Evolutionary conservation across 1,140 invertebrate species (phyloP), one percentile per base, ranked within the genome.

Genomic region (Sinella curviseta): DNA sequence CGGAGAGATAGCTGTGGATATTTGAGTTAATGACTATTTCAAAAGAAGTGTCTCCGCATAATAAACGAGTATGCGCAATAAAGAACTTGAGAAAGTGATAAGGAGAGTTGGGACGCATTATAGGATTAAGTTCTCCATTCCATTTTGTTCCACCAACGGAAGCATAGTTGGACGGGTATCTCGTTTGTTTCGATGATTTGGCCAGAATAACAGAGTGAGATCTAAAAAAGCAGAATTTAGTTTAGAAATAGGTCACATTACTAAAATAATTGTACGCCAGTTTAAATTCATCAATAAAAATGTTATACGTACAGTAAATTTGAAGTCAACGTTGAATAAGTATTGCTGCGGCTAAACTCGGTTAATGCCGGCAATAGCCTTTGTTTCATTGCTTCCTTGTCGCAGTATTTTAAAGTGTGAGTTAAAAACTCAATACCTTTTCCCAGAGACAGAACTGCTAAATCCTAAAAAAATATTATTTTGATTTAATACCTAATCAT

Each of bases 91-190:
- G 20, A 35, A 77, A 76, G 24, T 76, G 74, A 39, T 26, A 76
- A 12, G 65, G 78, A 0, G 78, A 60, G 3, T 57, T 73, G 30
- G 36, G 26, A 20, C n/a, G 48, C 26, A 77, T 73, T 24, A 80
- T 39, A 1, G 80, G 80, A 35, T 78, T 78, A 34, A 75, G 17
- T 24, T 76, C 74, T 78, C 77, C 77, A n/a, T 28, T 28, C 26
- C 54, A 48, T 1, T 34, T 8, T 16, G 30, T 30, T 48, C 75
- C 70, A 24, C n/a, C 35, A 2, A 57, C 48, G 12, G 74, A 34
- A 12, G 70, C 77, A 28, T 74, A 65, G 31, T 81, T 81, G 1
- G 31, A 0, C 48, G 80, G 77, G 70, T 81, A 78, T 35, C 70
- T 31, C 1, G 70, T 16, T 24, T n/a, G 39, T 12, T 28, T 74